Conservation (phyloP, 1,140 invertebrate genomes). For the Metaphire vulgaris region DNA sequence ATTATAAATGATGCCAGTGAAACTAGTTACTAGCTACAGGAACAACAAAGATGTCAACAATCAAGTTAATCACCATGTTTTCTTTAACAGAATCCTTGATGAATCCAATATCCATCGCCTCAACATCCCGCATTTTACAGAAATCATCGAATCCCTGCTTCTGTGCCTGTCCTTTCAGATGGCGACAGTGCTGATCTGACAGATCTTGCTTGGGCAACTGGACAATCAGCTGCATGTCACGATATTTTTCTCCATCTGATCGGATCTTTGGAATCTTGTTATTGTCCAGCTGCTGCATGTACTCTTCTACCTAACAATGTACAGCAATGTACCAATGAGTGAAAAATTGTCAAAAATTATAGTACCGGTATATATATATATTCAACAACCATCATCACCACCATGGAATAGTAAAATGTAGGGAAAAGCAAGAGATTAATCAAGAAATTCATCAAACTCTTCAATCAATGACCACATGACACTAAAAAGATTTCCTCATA, state of each 20-base stretch:
- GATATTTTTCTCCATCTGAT: conserved; percentile 85
- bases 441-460: too few relatives aligned
- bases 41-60: too few relatives aligned
- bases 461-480: too few relatives aligned
- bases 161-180: conserved; percentile 74
- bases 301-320: conserved; percentile 77
- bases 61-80: conserved; percentile 40
- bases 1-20: too few relatives aligned
- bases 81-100: conserved; percentile 55
- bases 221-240: conserved; percentile 74
- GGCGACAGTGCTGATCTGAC: conserved; percentile 79
- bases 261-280: conserved; percentile 95
- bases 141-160: conserved; percentile 84
- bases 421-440: too few relatives aligned
- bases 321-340: too few relatives aligned
- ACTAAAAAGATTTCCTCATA: too few relatives aligned
- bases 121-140: conserved; percentile 79
- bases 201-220: conserved; percentile 93
- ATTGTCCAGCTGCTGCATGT: conserved; percentile 90
- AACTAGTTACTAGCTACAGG: too few relatives aligned
- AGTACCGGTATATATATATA: too few relatives aligned
- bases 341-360: too few relatives aligned
- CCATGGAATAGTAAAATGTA: too few relatives aligned
- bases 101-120: conserved; percentile 86
- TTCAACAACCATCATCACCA: too few relatives aligned